phyloP scores from a whole-genome alignment of 2,888 invertebrate genomes.

The Cybosia mesomella region DNA sequence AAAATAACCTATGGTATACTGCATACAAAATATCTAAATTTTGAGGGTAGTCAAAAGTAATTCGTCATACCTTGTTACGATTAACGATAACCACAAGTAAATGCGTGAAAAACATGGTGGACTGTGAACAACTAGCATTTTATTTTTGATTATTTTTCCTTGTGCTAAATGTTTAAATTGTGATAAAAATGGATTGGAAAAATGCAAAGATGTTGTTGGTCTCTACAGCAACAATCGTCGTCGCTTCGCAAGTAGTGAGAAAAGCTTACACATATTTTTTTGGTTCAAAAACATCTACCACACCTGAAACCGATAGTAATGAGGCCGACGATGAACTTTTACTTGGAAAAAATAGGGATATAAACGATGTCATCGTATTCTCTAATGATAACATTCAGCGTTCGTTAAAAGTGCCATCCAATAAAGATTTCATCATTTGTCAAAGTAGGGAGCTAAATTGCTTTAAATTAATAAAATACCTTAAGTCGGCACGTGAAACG shows the following conservation, averaged over 20 bases:
- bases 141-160: slow-evolving; percentile 51
- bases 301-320: slow-evolving; percentile 57
- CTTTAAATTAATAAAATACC: slow-evolving; percentile 80
- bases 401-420: slow-evolving; percentile 73
- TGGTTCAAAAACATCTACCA: slow-evolving; percentile 51
- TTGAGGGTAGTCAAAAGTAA: slow-evolving; percentile 60
- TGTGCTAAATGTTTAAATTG: slow-evolving; percentile 45
- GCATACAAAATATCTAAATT: not conserved
- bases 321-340: slow-evolving; percentile 70
- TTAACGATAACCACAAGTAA: slow-evolving; percentile 33
- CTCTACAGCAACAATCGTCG: slow-evolving; percentile 76
- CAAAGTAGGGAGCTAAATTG: slow-evolving; percentile 81
- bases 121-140: slow-evolving; percentile 55
- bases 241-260: slow-evolving; percentile 77
- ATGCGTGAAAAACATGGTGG: slow-evolving; percentile 80
- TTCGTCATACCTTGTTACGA: slow-evolving; percentile 20
- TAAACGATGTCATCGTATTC: slow-evolving; percentile 82
- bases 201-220: slow-evolving; percentile 76
- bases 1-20: too few species aligned
- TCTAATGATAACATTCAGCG: slow-evolving; percentile 78
- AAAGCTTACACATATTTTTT: slow-evolving; percentile 76
- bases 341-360: slow-evolving; percentile 74
- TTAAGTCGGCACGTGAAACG: slow-evolving; percentile 82
- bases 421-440: slow-evolving; percentile 74
- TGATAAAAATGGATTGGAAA: slow-evolving; percentile 78